Conservation (phyloP, 2,113 vertebrate genomes). For the Rhinogobius similis region DNA sequence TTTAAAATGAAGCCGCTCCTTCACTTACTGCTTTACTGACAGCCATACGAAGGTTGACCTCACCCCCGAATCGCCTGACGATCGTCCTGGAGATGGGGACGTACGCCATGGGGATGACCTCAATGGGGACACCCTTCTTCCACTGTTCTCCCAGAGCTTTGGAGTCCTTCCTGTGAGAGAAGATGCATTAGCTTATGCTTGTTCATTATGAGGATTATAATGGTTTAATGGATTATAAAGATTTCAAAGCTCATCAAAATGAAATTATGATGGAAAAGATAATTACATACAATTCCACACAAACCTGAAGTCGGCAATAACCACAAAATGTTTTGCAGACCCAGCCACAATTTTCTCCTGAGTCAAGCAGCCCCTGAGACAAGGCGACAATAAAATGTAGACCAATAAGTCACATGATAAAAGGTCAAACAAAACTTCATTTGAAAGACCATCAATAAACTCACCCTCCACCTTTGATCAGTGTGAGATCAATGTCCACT, state of each 20-base stretch:
- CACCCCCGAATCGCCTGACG: constrained; percentile 83
- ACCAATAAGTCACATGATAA: neutral
- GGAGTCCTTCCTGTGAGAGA: constrained; percentile 87
- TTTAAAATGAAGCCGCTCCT: neutral
- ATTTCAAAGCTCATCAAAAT: neutral
- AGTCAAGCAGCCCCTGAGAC: constrained; percentile 88
- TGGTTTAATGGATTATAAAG: neutral
- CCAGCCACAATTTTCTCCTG: constrained; percentile 98
- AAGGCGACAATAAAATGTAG: neutral
- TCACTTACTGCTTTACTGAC: constrained; percentile 91
- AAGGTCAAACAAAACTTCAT: neutral
- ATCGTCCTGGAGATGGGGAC: constrained; percentile 87
- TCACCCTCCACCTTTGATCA: constrained; percentile 99
- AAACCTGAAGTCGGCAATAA: constrained; percentile 97
- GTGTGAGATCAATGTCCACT: constrained; percentile 89
- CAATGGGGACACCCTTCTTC: constrained; percentile 94
- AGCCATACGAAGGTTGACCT: constrained; percentile 88
- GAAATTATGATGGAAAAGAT: neutral
- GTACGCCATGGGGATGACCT: constrained; percentile 96
- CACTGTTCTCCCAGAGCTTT: constrained; percentile 89
- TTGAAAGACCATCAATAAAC: constrained; percentile 24
- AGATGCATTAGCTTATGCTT: neutral
- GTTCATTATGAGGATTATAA: neutral
- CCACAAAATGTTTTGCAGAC: constrained; percentile 90
- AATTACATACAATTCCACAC: neutral